phyloP scores from a whole-genome alignment of 2,113 vertebrate species.

The Corynorhinus townsendii region DNA sequence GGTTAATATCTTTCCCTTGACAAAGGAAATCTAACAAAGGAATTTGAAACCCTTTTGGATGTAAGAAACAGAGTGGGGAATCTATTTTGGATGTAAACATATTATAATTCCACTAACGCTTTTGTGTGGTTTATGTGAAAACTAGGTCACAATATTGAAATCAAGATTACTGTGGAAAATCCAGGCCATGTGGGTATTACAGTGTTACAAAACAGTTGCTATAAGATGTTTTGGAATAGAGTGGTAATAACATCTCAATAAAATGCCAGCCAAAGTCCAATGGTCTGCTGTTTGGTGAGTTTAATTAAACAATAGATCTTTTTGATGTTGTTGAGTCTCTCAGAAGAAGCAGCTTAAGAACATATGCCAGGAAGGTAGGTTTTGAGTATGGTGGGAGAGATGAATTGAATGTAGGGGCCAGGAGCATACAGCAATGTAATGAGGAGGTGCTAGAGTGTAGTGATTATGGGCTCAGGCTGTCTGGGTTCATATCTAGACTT shows the following conservation, averaged over 20 bases:
- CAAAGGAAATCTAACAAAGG: not conserved
- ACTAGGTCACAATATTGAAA: not conserved
- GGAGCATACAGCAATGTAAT: not conserved
- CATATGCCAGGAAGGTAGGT: not conserved
- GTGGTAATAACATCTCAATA: not conserved
- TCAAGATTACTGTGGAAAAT: not conserved
- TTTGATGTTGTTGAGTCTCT: not conserved
- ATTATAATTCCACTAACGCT: not conserved
- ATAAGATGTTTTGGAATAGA: not conserved
- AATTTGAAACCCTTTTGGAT: not conserved
- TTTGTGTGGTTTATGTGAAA: not conserved
- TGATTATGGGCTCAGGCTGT: not conserved
- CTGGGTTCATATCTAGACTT: not conserved
- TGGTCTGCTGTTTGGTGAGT: not conserved
- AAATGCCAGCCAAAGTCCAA: not conserved
- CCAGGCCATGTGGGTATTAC: not conserved
- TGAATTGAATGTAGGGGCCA: not conserved
- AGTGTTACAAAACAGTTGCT: not conserved
- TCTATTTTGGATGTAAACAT: not conserved
- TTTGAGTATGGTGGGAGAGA: not conserved
- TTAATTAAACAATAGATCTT: conserved; percentile 5
- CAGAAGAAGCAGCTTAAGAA: not conserved
- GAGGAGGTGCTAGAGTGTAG: not conserved
- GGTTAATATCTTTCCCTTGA: not conserved
- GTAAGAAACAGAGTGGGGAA: not conserved